Evolutionary conservation across 2,797 vertebrate species (phyloP).

Genomic region (Danio kyathit): DNA sequence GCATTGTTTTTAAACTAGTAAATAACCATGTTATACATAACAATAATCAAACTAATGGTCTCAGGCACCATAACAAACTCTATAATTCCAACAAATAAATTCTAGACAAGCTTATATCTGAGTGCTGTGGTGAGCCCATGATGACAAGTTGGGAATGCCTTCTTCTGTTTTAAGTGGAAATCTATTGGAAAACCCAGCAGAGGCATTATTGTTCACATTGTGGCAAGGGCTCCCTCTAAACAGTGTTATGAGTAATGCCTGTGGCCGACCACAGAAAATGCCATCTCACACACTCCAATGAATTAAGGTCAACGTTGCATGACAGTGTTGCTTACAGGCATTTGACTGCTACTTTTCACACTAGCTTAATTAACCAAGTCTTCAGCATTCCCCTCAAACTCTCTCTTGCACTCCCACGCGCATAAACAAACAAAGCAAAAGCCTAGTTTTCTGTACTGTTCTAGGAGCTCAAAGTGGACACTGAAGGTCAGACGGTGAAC

Average conservation of each 20-base stretch:
- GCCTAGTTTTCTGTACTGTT: slow-evolving; percentile 11
- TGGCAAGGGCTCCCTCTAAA: slow-evolving; percentile 29
- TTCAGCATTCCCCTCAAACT: background rate
- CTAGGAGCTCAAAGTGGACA: slow-evolving; percentile 35
- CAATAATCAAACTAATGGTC: background rate
- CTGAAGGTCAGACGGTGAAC: slow-evolving; percentile 5
- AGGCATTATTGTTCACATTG: slow-evolving; percentile 31
- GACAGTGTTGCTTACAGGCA: slow-evolving; percentile 39
- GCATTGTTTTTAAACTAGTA: background rate
- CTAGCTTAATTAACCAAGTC: slow-evolving; percentile 36
- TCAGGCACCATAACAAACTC: background rate
- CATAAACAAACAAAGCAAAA: slow-evolving; percentile 39
- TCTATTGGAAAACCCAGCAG: slow-evolving; percentile 32
- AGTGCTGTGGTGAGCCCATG: slow-evolving; percentile 14
- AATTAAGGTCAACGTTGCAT: slow-evolving; percentile 19
- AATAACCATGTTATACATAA: background rate
- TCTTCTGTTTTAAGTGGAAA: slow-evolving; percentile 44
- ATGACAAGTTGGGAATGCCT: slow-evolving; percentile 43
- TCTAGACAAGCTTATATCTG: background rate
- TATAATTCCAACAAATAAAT: background rate
- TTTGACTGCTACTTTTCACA: slow-evolving; percentile 55
- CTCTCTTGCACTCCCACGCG: slow-evolving; percentile 8
- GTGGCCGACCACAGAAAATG: slow-evolving; percentile 38
- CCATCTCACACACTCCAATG: slow-evolving; percentile 24
- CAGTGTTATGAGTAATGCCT: slow-evolving; percentile 43